phyloP scores from a whole-genome alignment of 2,113 vertebrate species.

The Laterallus jamaicensis region DNA sequence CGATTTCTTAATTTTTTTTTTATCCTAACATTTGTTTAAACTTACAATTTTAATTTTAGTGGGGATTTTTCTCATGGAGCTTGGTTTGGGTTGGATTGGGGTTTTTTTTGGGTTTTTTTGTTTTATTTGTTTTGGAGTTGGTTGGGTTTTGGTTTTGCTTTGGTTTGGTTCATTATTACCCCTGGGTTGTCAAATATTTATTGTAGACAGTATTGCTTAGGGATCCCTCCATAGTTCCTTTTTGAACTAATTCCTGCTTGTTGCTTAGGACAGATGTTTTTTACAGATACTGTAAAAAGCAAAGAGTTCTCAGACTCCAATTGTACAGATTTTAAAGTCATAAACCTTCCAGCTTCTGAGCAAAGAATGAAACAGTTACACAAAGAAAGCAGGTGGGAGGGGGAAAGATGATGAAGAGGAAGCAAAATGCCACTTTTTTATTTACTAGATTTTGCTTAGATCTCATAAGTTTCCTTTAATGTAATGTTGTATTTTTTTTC shows the following conservation, averaged over 20 bases:
- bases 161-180: neutral
- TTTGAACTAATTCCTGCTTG: constrained; percentile 14
- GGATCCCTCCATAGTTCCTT: neutral
- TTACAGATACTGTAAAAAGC: constrained; percentile 62
- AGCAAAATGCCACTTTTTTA: constrained; percentile 32
- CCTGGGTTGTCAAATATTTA: neutral
- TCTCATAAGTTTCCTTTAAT: constrained; percentile 42
- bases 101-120: neutral
- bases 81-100: no score
- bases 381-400: neutral
- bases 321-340: constrained; percentile 13
- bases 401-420: neutral
- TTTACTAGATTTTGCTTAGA: constrained; percentile 10
- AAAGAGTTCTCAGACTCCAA: constrained; percentile 32
- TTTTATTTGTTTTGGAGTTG: no score
- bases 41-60: neutral
- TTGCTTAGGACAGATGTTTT: constrained; percentile 53
- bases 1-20: neutral
- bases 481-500: constrained; percentile 10
- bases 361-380: constrained; percentile 4
- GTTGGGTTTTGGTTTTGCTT: no score
- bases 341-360: constrained; percentile 8
- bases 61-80: neutral
- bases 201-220: neutral
- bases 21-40: neutral